phyloP scores from a whole-genome alignment of 2,888 invertebrate genomes.

The Rhamphomyia laevipes region DNA sequence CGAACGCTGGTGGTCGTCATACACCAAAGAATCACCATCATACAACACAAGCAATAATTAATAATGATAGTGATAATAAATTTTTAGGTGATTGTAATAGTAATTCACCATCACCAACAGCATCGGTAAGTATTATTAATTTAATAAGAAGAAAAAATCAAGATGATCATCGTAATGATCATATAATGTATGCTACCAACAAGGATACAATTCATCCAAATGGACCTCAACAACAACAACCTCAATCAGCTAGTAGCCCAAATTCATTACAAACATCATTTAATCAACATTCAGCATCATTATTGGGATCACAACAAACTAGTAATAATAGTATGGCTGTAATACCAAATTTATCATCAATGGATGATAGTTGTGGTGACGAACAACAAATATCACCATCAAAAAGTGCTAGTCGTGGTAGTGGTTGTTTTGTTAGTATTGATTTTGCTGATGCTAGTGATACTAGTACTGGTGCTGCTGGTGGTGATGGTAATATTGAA shows the following conservation, averaged over 20 bases:
- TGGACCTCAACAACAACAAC: constrained; percentile 10
- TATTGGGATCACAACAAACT: constrained; percentile 1
- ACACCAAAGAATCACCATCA: constrained; percentile 26
- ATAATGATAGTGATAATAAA: background rate
- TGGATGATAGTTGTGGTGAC: too few species aligned
- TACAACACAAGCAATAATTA: background rate
- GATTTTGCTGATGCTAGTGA: background rate
- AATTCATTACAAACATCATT: constrained; percentile 9
- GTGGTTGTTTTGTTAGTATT: background rate
- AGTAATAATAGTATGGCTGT: constrained; percentile 1
- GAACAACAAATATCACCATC: background rate
- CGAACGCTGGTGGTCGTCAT: background rate
- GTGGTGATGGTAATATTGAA: background rate
- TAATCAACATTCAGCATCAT: constrained; percentile 5
- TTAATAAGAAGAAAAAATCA: constrained; percentile 7
- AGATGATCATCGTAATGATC: constrained; percentile 5
- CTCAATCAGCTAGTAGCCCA: constrained; percentile 2
- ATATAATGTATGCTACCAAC: constrained; percentile 7
- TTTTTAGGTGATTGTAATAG: constrained; percentile 13
- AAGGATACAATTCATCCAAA: constrained; percentile 11
- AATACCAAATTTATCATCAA: background rate
- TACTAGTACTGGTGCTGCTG: background rate
- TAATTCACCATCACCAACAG: constrained; percentile 15
- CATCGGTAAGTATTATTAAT: constrained; percentile 12
- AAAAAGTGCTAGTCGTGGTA: background rate